phyloP scores from a whole-genome alignment of 1,140 invertebrate species.

The Ceratosolen solmsi region DNA sequence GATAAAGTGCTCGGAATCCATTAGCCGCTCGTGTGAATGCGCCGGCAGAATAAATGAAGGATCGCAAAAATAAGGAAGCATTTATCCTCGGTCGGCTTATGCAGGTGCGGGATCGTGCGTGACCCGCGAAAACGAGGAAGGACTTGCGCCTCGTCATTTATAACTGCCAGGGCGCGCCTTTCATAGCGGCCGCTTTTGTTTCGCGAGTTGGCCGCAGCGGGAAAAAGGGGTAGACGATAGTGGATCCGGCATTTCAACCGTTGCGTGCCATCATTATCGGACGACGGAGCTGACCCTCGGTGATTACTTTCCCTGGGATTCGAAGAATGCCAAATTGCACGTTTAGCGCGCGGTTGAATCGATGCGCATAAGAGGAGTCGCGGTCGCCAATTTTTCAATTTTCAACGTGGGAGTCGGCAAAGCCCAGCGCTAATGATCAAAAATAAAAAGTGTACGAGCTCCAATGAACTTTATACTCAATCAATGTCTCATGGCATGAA shows the following conservation, averaged over 20 bases:
- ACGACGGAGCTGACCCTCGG: not conserved
- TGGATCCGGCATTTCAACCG: not conserved
- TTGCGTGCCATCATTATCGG: constrained; percentile 2
- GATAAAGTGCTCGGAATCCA: not conserved
- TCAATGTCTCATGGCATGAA: not conserved
- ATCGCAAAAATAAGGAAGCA: not conserved
- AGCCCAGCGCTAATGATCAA: not conserved
- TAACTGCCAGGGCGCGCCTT: constrained; percentile 29
- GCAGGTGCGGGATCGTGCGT: not conserved
- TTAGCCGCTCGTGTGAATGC: not conserved
- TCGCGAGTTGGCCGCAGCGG: not conserved
- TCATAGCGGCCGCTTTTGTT: constrained; percentile 24
- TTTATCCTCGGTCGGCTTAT: not conserved
- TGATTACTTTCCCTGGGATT: not conserved
- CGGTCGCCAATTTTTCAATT: not conserved
- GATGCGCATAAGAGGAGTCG: no score
- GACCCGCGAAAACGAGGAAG: constrained; percentile 14
- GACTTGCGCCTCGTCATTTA: constrained; percentile 14
- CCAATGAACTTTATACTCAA: constrained; percentile 5
- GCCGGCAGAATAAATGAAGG: not conserved
- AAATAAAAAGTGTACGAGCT: not conserved
- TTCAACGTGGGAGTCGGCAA: not conserved
- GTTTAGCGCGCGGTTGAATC: not conserved
- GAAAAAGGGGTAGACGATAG: not conserved
- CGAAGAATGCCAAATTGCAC: constrained; percentile 7